These are phyloP conservation scores for Phaedon cochleariae DNA, from an alignment of 2,888 invertebrate genomes.

Conservation along the genomic window DNA sequence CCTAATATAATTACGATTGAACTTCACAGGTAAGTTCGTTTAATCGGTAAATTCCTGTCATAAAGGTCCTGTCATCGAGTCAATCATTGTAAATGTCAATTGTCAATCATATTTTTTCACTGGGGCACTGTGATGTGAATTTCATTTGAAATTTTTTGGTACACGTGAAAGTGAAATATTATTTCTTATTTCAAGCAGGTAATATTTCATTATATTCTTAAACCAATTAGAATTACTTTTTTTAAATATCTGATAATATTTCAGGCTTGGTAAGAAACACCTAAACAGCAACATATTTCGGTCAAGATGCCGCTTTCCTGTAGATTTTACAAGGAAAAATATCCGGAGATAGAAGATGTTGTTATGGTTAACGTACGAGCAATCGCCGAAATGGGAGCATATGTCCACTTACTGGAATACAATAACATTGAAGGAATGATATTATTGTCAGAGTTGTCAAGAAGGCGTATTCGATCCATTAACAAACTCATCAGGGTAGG, in stretches of 20 bases:
- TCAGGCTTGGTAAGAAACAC: slow-evolving; percentile 5
- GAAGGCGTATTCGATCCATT: slow-evolving; percentile 98
- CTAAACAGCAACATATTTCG: slow-evolving; percentile 26
- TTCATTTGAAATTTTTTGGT: no score
- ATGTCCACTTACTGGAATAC: slow-evolving; percentile 96
- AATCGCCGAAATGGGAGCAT: slow-evolving; percentile 99
- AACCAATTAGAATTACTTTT: no score
- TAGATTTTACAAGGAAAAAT: slow-evolving; percentile 96
- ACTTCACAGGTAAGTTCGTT: no score
- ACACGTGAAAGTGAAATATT: no score
- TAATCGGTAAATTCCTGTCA: no score
- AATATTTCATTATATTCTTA: no score
- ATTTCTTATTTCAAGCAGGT: no score
- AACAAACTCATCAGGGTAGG: slow-evolving; percentile 99
- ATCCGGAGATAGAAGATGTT: slow-evolving; percentile 98
- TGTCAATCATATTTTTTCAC: no score
- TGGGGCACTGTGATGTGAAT: no score
- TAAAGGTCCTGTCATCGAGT: no score
- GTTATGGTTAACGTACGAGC: slow-evolving; percentile 99
- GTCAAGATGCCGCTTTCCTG: slow-evolving; percentile 87
- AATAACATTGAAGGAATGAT: slow-evolving; percentile 99
- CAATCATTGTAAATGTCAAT: no score
- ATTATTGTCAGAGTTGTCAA: slow-evolving; percentile 94
- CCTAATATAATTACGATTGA: no score
- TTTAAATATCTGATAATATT: neutral